phyloP scores from a whole-genome alignment of 2,113 vertebrate species.

The Orthonyx spaldingii region DNA sequence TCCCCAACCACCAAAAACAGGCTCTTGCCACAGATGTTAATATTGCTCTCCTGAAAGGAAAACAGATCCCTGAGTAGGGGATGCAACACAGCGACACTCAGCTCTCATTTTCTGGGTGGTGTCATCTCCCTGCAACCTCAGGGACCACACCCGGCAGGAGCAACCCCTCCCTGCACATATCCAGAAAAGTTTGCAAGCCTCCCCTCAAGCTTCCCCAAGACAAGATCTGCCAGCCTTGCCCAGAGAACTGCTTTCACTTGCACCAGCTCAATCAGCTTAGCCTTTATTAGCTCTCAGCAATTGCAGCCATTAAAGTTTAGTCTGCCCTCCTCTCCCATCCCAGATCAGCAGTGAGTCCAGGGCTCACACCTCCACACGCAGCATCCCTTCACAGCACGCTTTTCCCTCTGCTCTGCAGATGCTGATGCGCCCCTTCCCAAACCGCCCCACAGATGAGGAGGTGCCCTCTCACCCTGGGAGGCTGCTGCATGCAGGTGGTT shows the following conservation, averaged over 20 bases:
- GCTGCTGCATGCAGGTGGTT: neutral
- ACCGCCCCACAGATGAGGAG: accelerated
- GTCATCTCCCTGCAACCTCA: neutral
- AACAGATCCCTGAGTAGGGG: neutral
- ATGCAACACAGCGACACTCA: neutral
- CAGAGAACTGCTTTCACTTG: neutral
- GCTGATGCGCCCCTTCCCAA: neutral
- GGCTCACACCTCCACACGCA: neutral
- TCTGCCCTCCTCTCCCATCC: neutral
- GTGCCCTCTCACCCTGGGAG: neutral
- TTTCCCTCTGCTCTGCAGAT: neutral
- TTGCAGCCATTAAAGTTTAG: neutral
- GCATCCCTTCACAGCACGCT: neutral
- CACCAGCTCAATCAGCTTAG: neutral
- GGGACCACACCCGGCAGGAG: neutral
- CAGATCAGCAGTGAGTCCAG: accelerated
- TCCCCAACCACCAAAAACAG: neutral
- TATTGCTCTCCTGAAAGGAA: neutral
- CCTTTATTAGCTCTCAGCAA: neutral
- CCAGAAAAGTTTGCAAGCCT: neutral
- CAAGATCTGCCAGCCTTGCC: neutral
- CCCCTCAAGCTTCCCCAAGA: neutral
- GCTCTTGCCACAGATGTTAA: accelerated
- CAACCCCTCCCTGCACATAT: neutral
- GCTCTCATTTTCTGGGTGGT: neutral